A percentile compares a stretch with the other conserved stretches of the same genome.
These are phyloP conservation scores for Pardosa pseudoannulata DNA, from an alignment of 2,888 invertebrate genomes.

Conservation along the genomic window DNA sequence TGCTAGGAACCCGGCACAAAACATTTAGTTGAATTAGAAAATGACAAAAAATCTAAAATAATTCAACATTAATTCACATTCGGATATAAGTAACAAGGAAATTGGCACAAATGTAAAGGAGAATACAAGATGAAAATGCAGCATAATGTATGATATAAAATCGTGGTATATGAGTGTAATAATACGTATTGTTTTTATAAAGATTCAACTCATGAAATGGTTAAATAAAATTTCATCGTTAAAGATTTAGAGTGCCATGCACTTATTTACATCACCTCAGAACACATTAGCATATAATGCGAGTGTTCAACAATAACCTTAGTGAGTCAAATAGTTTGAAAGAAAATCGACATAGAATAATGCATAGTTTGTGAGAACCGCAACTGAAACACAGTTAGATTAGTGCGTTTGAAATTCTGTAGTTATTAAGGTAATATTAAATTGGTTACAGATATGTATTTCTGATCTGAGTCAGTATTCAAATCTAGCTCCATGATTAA, in stretches of 20 bases:
- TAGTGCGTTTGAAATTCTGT: not conserved
- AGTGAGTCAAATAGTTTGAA: not conserved
- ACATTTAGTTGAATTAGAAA: constrained; percentile 46
- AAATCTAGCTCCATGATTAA: not conserved
- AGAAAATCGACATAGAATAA: constrained; percentile 16
- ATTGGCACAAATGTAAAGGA: constrained; percentile 57
- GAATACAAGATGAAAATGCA: constrained; percentile 52
- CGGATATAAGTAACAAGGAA: constrained; percentile 53
- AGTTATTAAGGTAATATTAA: not conserved
- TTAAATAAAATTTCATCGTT: constrained; percentile 43
- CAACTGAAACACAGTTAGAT: not conserved
- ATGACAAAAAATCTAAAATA: constrained; percentile 46
- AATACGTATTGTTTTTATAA: constrained; percentile 33
- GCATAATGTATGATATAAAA: constrained; percentile 54
- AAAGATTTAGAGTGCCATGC: constrained; percentile 71
- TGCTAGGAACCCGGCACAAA: constrained; percentile 60
- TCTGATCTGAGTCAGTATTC: not conserved
- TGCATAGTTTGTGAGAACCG: constrained; percentile 55
- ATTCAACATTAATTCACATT: constrained; percentile 46
- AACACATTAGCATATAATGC: constrained; percentile 61
- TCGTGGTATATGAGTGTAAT: constrained; percentile 39
- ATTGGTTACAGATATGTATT: not conserved
- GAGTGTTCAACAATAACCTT: constrained; percentile 64
- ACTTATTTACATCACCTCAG: constrained; percentile 66
- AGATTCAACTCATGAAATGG: constrained; percentile 44